A percentile compares a stretch with the other conserved stretches of the same genome.
These are phyloP conservation scores for Otolemur garnettii DNA, from an alignment of 2,113 vertebrate genomes.

Conservation along the genomic window DNA sequence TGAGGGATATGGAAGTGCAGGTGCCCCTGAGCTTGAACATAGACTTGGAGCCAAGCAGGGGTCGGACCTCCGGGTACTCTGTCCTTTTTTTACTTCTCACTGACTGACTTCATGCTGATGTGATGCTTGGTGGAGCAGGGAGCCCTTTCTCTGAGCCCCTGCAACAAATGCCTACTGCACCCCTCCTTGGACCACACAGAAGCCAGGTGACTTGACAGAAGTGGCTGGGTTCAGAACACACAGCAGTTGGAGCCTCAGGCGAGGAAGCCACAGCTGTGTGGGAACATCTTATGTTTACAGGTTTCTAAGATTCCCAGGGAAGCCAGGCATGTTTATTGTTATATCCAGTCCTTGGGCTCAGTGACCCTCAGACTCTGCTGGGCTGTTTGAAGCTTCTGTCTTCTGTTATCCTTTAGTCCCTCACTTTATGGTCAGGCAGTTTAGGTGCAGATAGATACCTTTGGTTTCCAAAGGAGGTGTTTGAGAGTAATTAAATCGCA, in stretches of 20 bases:
- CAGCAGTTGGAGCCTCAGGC: accelerated
- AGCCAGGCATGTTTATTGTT: accelerated
- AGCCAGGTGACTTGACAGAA: background rate
- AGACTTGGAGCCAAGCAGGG: too few species aligned
- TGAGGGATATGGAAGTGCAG: accelerated
- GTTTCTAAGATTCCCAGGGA: background rate
- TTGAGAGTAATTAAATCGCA: background rate
- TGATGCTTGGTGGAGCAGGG: background rate
- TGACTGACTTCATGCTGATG: accelerated
- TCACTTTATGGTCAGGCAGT: background rate
- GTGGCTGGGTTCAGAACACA: background rate
- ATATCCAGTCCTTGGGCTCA: background rate
- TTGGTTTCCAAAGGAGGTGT: background rate
- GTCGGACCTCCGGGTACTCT: accelerated
- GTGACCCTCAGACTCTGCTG: accelerated
- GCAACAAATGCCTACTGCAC: background rate
- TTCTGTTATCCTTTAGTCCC: background rate
- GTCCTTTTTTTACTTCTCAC: background rate
- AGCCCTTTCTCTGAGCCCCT: background rate
- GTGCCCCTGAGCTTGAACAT: accelerated
- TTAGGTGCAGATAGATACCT: background rate
- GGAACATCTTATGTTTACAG: background rate
- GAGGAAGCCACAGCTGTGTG: accelerated
- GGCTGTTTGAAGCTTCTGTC: accelerated
- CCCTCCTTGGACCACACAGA: accelerated